These are phyloP conservation scores for Merluccius polli DNA, from an alignment of 2,797 vertebrate genomes.

Conservation along the genomic window DNA sequence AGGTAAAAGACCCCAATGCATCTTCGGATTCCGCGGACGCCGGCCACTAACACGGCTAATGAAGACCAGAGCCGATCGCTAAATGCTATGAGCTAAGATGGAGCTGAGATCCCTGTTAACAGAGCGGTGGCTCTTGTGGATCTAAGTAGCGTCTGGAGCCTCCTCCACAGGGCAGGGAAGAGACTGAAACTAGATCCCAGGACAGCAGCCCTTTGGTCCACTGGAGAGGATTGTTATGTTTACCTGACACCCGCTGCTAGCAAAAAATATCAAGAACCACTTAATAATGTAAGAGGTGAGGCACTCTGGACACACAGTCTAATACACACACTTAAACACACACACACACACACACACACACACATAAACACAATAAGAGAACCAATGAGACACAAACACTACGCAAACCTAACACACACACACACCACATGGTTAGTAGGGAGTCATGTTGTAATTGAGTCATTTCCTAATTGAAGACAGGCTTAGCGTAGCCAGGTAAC, in stretches of 20 bases:
- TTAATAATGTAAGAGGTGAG: constrained; percentile 69
- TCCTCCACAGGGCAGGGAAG: constrained; percentile 22
- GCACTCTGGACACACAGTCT: constrained; percentile 5
- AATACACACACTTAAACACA: constrained; percentile 24
- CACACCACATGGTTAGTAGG: constrained; percentile 46
- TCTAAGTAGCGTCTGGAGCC: constrained; percentile 14
- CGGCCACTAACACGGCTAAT: constrained; percentile 28
- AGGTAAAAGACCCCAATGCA: constrained; percentile 60
- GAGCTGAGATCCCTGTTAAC: constrained; percentile 26
- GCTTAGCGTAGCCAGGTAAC: constrained; percentile 52
- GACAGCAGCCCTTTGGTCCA: constrained; percentile 45
- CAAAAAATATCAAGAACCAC: constrained; percentile 51
- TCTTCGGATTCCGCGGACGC: constrained; percentile 34
- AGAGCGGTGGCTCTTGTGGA: not conserved
- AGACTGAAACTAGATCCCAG: constrained; percentile 59
- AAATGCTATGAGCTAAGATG: not conserved
- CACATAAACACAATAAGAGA: constrained; percentile 4
- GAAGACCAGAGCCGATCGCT: constrained; percentile 20
- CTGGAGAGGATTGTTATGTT: constrained; percentile 61
- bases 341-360: constrained; percentile 2
- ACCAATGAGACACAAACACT: not conserved
- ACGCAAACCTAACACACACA: constrained; percentile 10
- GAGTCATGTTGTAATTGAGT: constrained; percentile 36
- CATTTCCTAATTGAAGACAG: constrained; percentile 52
- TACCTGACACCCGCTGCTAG: constrained; percentile 68